Evolutionary conservation across 2,888 invertebrate species (phyloP), one percentile per base, ranked within the genome.

Genomic region (Ochlodes sylvanus): DNA sequence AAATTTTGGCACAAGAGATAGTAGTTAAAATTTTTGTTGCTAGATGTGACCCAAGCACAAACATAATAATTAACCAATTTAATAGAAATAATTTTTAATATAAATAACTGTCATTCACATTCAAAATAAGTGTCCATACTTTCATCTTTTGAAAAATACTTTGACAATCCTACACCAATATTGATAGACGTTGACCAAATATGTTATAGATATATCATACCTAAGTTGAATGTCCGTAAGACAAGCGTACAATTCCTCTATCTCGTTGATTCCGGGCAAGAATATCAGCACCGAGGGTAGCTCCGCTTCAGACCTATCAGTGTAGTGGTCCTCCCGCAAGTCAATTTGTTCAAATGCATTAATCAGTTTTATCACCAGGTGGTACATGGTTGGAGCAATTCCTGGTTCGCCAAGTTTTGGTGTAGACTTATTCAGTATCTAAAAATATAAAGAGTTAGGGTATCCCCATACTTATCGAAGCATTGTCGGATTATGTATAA

Each of bases 241-340:
- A 44, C 84, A 86, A 5, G 84, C 90, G 78, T 94, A 94, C 77
- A 96, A 89, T 65, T 95, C 95, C 80, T 97, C 97, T 69, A 98
- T 98, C 92, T 98, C 98, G 76, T 95, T 90, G 63, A 98, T 95
- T 56, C 98, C 99, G 0, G 99, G 99, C 72, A 99, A 85, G 86
- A 99, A 99, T 64, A 98, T 95, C 0, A 99, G 93, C 19, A 98
- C 97, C 2, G 97, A 96, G 0, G 96, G 82, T 70, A 91, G 71
- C 69, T 84, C 88, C 0, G 79, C 84, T 64, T 79, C 77, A 0
- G 74, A 73, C 42, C 80, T 77, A 58, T 89, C 82, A 0, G 70
- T 70, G 47, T 82, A 83, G 7, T 75, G 71, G 65, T 91, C 90
- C 68, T 94, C 94, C 7, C 81, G 74, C 56, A 81, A 81, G 76